phyloP scores from a whole-genome alignment of 2,888 invertebrate genomes.

The Panorpa germanica region DNA sequence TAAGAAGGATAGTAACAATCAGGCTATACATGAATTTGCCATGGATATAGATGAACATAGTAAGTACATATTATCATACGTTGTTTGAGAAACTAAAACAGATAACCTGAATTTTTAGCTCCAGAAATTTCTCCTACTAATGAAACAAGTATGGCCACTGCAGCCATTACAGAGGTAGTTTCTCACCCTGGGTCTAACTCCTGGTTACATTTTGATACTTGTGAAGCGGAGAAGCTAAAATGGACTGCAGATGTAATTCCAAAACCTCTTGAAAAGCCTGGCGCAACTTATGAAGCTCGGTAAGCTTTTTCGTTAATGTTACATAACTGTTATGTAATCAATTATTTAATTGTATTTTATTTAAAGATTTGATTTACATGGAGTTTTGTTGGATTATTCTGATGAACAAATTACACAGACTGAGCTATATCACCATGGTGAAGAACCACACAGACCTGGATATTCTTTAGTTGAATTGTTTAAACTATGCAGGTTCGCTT shows the following conservation, averaged over 20 bases:
- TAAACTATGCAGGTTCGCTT: constrained; percentile 40
- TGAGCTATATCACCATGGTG: constrained; percentile 77
- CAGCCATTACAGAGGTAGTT: constrained; percentile 31
- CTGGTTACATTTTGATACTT: constrained; percentile 72
- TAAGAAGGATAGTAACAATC: constrained; percentile 16
- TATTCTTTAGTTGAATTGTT: constrained; percentile 81
- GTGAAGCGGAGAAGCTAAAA: constrained; percentile 71
- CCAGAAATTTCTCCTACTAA: background rate
- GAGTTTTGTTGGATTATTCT: constrained; percentile 52
- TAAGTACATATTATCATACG: background rate
- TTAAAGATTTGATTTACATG: constrained; percentile 58
- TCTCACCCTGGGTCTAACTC: constrained; percentile 39
- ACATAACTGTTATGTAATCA: background rate
- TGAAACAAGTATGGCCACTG: constrained; percentile 16
- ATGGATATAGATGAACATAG: constrained; percentile 14
- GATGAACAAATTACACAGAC: constrained; percentile 36
- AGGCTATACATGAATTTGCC: constrained; percentile 21
- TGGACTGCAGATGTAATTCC: constrained; percentile 60
- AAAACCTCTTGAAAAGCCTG: constrained; percentile 35
- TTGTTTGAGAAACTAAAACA: constrained; percentile 5
- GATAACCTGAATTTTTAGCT: no score
- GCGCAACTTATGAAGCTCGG: constrained; percentile 54
- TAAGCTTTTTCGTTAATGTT: constrained; percentile 11
- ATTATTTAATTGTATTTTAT: background rate
- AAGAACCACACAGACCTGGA: constrained; percentile 79